Evolutionary conservation across 2,888 invertebrate species (phyloP).

Genomic region (Folsomia manolachei): DNA sequence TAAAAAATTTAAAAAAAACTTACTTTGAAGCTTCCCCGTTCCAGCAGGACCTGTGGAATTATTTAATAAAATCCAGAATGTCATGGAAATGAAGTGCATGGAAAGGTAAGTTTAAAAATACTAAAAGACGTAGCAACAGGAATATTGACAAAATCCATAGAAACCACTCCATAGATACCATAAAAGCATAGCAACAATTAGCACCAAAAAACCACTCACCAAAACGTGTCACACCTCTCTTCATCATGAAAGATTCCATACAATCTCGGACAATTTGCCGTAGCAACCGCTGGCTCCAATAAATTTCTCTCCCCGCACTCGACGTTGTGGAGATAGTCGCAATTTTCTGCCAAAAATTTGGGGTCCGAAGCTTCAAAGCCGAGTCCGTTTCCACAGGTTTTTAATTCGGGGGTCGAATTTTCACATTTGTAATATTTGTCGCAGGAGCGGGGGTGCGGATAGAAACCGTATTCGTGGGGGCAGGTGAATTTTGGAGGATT

Average conservation of each 20-base stretch:
- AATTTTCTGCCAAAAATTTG: conserved; percentile 89
- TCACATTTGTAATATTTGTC: conserved; percentile 97
- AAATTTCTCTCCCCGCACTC: conserved; percentile 85
- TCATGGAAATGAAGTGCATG: too few relatives aligned
- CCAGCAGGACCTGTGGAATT: too few relatives aligned
- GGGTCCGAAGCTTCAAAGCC: conserved; percentile 86
- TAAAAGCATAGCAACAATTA: too few relatives aligned
- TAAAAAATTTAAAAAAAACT: too few relatives aligned
- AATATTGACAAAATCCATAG: too few relatives aligned
- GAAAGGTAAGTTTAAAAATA: too few relatives aligned
- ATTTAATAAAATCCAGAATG: too few relatives aligned
- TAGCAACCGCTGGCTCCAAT: conserved; percentile 79
- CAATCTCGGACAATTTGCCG: conserved; percentile 78
- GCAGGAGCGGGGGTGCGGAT: conserved; percentile 82
- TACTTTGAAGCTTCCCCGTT: conserved; percentile 90
- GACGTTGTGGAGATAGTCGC: conserved; percentile 91
- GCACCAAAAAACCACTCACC: too few relatives aligned
- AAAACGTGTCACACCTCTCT: conserved; percentile 80
- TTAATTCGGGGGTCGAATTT: conserved; percentile 79
- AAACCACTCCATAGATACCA: too few relatives aligned
- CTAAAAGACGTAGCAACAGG: too few relatives aligned
- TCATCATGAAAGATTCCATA: conserved; percentile 91
- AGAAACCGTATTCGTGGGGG: conserved; percentile 91
- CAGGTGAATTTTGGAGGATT: conserved; percentile 59
- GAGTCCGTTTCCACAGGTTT: conserved; percentile 90